A percentile compares a stretch with the other conserved stretches of the same genome.
These are phyloP conservation scores for Caenorhabditis remanei DNA, from an alignment of 1,140 invertebrate species.

Conservation along the genomic window DNA sequence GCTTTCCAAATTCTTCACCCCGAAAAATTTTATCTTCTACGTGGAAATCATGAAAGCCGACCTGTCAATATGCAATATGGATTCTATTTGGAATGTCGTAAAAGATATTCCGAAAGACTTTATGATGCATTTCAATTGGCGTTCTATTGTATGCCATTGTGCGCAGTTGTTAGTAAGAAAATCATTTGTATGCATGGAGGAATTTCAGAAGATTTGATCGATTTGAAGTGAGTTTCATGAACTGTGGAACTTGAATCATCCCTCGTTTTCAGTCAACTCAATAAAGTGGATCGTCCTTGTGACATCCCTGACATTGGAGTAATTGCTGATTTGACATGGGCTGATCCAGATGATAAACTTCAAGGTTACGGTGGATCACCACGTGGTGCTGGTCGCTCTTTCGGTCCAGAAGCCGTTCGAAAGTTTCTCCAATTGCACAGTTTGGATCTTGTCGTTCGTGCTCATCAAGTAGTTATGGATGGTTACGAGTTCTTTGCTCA, in stretches of 20 bases:
- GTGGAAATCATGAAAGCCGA: conserved; percentile 94
- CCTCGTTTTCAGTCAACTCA: conserved; percentile 55
- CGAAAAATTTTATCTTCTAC: conserved; percentile 94
- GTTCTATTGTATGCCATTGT: conserved; percentile 62
- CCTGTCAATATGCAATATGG: conserved; percentile 81
- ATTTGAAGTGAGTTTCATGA: conserved; percentile 1
- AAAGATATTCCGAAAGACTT: conserved; percentile 89
- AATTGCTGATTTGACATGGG: conserved; percentile 63
- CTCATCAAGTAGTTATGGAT: conserved; percentile 80
- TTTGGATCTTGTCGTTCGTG: conserved; percentile 69
- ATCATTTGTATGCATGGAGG: conserved; percentile 68
- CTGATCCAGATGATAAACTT: conserved; percentile 91
- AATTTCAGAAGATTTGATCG: conserved; percentile 45
- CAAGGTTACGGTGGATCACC: conserved; percentile 89
- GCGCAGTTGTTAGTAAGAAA: conserved; percentile 54
- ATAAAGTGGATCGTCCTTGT: conserved; percentile 68
- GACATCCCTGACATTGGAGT: conserved; percentile 71
- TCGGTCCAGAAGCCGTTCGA: conserved; percentile 68
- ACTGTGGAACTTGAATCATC: neutral
- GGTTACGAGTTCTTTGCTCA: conserved; percentile 81
- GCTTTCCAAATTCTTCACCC: conserved; percentile 89
- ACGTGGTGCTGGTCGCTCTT: conserved; percentile 78
- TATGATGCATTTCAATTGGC: conserved; percentile 63
- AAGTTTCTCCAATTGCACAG: conserved; percentile 62
- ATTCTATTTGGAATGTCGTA: conserved; percentile 81